Evolutionary conservation across 2,797 vertebrate species (phyloP), one percentile per base, ranked within the genome.

Genomic region (Podarcis lilfordi): DNA sequence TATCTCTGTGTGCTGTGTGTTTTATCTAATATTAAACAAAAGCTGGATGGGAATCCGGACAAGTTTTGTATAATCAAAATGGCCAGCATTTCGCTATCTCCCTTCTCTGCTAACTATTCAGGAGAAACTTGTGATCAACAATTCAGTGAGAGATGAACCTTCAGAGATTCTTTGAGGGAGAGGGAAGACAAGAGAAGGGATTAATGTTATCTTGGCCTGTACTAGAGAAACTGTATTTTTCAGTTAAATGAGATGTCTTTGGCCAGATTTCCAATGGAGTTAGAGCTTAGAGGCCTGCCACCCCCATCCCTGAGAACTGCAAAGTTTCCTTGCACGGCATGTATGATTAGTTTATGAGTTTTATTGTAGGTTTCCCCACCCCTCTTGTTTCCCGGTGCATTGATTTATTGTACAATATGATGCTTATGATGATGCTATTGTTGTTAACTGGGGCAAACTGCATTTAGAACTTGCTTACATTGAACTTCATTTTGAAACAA

Each of bases 11-110:
- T 84, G 91, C 45, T 61, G 32, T 86, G 29, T 88, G 75, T 88
- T 93, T 96, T 95, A 92, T 94, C 89, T 93, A 93, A 92, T 91
- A 92, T 92, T 93, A 94, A 88, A 93, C 25, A 89, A 94, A 95
- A 94, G 71, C 88, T 86, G 89, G 43, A 92, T 25, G 71, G 82
- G 45, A 92, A 91, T 43, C 19, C 74, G 15, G 19, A 3, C 68
- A 82, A 76, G 27, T 79, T 88, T 40, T 88, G 6, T 84, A 85
- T 89, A 93, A 95, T 92, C 90, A 93, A 94, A 78, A 94, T 45
- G 69, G 11, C 13, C 92, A 85, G 82, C 69, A 80, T 88, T 84
- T 89, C 40, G 0, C 8, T 90, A 37, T 82, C 43, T 64, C 23
- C 89, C 43, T 88, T 43, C 85, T 83, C 21, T 77, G 90, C 75